Conservation (phyloP, 2,888 invertebrate genomes). For the Cylloceria caligata region DNA sequence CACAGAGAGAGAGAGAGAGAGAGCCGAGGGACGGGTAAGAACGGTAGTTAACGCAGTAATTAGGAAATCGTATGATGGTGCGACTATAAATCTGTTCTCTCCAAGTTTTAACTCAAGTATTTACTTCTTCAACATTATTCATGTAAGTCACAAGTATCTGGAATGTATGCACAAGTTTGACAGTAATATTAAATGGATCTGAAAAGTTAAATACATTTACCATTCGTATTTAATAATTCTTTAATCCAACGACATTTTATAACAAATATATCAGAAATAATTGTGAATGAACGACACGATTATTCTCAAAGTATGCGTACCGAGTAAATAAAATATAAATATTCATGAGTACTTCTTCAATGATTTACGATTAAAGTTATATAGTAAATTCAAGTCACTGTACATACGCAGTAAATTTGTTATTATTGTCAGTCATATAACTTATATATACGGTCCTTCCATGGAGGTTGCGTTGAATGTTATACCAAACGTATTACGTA, state of each 20-base stretch:
- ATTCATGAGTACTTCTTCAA: too few relatives aligned
- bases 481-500: too few relatives aligned
- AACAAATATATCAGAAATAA: too few relatives aligned
- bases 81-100: conserved; percentile 11
- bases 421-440: too few relatives aligned
- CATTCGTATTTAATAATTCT: not conserved
- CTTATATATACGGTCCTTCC: too few relatives aligned
- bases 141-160: not conserved
- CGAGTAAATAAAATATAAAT: too few relatives aligned
- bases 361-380: too few relatives aligned
- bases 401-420: too few relatives aligned
- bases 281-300: too few relatives aligned
- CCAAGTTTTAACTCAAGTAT: not conserved
- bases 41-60: conserved; percentile 74
- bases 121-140: conserved; percentile 2
- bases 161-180: not conserved
- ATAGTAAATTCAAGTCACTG: too few relatives aligned
- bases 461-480: too few relatives aligned
- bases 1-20: conserved; percentile 33
- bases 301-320: too few relatives aligned
- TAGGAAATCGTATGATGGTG: conserved; percentile 69
- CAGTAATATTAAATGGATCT: not conserved
- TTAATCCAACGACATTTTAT: not conserved
- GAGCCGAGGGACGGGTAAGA: conserved; percentile 45
- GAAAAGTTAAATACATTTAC: not conserved